Conservation (phyloP, 2,113 vertebrate genomes). For the Oceanodroma tethys region DNA sequence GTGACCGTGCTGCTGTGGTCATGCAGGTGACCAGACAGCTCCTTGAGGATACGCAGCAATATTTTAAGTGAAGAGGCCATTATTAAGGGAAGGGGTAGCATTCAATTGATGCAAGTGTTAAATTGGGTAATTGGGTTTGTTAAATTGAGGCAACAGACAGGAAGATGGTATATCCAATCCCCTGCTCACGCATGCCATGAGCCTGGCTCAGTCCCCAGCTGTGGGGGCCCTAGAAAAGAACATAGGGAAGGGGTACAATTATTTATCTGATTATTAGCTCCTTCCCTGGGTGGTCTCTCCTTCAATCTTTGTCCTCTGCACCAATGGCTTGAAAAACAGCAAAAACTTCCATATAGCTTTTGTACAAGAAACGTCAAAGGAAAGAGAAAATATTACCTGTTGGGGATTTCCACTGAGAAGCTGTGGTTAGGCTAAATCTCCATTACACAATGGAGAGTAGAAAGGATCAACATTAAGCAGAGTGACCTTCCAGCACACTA, state of each 20-base stretch:
- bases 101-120: neutral
- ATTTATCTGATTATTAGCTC: neutral
- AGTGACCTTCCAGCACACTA: neutral
- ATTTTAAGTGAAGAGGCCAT: neutral
- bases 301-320: neutral
- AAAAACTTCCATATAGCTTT: neutral
- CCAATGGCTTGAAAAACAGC: neutral
- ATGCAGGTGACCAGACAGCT: neutral
- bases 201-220: neutral
- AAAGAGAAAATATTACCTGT: neutral
- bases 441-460: neutral
- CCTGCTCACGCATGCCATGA: neutral
- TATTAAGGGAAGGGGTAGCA: neutral
- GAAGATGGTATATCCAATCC: neutral
- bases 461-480: neutral
- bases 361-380: neutral
- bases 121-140: neutral
- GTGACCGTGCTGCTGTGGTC: neutral
- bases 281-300: neutral
- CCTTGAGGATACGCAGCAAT: accelerated
- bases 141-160: neutral
- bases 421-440: neutral
- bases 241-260: neutral
- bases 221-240: neutral
- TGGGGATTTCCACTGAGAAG: neutral